phyloP scores from a whole-genome alignment of 1,140 invertebrate species.

The Ganaspis sp. region DNA sequence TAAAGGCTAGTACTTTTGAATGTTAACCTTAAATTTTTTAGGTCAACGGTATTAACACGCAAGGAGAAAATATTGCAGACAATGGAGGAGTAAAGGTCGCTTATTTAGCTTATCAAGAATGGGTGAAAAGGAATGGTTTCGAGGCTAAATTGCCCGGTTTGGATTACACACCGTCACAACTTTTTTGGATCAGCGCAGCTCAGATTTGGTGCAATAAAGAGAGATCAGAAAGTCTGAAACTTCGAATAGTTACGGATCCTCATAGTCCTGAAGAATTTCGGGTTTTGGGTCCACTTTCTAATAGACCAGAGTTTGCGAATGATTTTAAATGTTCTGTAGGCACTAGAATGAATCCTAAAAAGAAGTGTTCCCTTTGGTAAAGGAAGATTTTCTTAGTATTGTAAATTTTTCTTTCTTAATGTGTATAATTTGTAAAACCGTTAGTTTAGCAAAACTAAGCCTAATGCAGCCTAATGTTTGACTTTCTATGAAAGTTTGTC shows the following conservation, averaged over 20 bases:
- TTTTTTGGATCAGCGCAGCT: too few species aligned
- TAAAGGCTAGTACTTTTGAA: too few species aligned
- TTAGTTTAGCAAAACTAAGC: too few species aligned
- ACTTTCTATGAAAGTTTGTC: too few species aligned
- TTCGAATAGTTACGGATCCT: slow-evolving; percentile 81
- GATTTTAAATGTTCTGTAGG: slow-evolving; percentile 78
- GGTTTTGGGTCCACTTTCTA: slow-evolving; percentile 81
- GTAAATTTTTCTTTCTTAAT: too few species aligned
- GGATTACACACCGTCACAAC: too few species aligned
- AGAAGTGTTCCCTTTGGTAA: slow-evolving; percentile 77
- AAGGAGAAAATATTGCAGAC: slow-evolving; percentile 92
- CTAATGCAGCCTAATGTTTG: too few species aligned
- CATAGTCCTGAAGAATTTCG: slow-evolving; percentile 86
- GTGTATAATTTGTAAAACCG: too few species aligned
- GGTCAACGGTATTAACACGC: too few species aligned
- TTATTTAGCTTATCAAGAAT: slow-evolving; percentile 86
- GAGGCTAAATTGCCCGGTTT: slow-evolving; percentile 81
- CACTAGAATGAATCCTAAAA: slow-evolving; percentile 80
- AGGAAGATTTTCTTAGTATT: too few species aligned
- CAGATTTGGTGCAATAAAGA: slow-evolving; percentile 47
- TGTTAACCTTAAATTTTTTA: too few species aligned
- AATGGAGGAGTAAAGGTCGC: slow-evolving; percentile 92
- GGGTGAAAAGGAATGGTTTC: slow-evolving; percentile 80
- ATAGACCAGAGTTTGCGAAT: too few species aligned
- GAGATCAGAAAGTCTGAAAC: slow-evolving; percentile 87